Evolutionary conservation across 2,797 vertebrate species (phyloP).

Genomic region (Sardinella longiceps): DNA sequence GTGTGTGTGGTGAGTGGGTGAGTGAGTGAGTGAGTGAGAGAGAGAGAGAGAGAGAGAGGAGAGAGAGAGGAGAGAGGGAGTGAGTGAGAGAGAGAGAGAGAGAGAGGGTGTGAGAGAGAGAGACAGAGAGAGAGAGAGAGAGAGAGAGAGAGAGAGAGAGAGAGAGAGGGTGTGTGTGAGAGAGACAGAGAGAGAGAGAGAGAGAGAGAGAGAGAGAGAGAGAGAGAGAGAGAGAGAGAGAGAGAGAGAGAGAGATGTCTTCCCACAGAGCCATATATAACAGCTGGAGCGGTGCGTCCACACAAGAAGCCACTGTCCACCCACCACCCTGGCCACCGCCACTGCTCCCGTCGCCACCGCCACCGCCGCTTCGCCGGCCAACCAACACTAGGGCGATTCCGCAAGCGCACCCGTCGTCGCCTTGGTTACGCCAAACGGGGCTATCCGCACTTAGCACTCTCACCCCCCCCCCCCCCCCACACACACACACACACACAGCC

Average conservation of each 20-base stretch:
- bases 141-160: not conserved
- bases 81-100: not conserved
- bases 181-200: not conserved
- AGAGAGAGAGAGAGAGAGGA: not conserved
- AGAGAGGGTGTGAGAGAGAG: not conserved
- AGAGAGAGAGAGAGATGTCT: not conserved
- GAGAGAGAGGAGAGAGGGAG: not conserved
- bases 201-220: not conserved
- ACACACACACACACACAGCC: not conserved
- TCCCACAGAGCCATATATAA: constrained; percentile 11
- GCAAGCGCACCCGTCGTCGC: not conserved
- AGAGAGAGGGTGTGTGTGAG: not conserved
- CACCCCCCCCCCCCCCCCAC: not conserved
- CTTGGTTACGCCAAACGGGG: not conserved
- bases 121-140: not conserved
- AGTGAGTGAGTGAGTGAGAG: not conserved
- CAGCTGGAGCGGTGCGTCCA: not conserved
- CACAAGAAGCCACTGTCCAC: constrained; percentile 17
- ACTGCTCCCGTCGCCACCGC: not conserved
- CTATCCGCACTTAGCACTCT: not conserved
- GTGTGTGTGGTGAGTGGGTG: no score
- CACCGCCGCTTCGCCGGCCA: not conserved
- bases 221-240: not conserved
- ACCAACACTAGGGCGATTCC: not conserved
- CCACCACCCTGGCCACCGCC: not conserved